Conservation (phyloP, 2,113 vertebrate genomes). For the Strix aluco region DNA sequence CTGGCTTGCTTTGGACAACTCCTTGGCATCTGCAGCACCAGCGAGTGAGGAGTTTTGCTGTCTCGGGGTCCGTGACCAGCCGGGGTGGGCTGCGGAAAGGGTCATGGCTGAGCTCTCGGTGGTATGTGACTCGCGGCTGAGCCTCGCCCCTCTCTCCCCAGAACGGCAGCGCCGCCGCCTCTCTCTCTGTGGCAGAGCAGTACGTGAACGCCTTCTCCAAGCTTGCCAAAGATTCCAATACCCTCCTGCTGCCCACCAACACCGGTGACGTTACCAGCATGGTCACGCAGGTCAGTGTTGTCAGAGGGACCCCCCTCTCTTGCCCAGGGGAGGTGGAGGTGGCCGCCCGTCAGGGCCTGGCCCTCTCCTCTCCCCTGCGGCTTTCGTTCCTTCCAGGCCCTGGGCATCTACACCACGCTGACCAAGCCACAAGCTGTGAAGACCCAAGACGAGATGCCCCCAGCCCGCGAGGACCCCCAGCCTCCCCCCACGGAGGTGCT, state of each 20-base stretch:
- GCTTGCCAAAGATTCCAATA: constrained; percentile 93
- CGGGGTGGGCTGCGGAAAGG: not conserved
- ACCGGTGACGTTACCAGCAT: constrained; percentile 86
- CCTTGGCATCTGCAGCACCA: not conserved
- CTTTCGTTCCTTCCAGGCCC: constrained; percentile 56
- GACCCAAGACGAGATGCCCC: not conserved
- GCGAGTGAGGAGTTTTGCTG: rapidly evolving
- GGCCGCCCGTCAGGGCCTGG: rapidly evolving
- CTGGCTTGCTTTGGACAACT: not conserved
- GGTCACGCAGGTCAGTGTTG: constrained; percentile 89
- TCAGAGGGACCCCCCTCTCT: rapidly evolving
- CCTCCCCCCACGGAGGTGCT: not conserved
- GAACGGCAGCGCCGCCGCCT: constrained; percentile 90
- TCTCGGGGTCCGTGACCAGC: not conserved
- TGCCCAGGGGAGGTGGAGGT: rapidly evolving
- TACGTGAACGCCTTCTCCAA: constrained; percentile 93
- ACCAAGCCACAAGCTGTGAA: constrained; percentile 61
- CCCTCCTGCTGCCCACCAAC: constrained; percentile 89
- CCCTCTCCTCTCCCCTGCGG: not conserved
- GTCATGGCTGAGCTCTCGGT: not conserved
- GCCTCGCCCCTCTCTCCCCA: not conserved
- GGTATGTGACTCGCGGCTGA: rapidly evolving
- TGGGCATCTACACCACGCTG: constrained; percentile 76
- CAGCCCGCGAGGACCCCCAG: not conserved
- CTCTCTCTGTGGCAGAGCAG: constrained; percentile 91